A percentile compares a stretch with the other conserved stretches of the same genome.
These are phyloP conservation scores for Schrankia costaestrigalis DNA, from an alignment of 2,888 invertebrate genomes.

Conservation along the genomic window DNA sequence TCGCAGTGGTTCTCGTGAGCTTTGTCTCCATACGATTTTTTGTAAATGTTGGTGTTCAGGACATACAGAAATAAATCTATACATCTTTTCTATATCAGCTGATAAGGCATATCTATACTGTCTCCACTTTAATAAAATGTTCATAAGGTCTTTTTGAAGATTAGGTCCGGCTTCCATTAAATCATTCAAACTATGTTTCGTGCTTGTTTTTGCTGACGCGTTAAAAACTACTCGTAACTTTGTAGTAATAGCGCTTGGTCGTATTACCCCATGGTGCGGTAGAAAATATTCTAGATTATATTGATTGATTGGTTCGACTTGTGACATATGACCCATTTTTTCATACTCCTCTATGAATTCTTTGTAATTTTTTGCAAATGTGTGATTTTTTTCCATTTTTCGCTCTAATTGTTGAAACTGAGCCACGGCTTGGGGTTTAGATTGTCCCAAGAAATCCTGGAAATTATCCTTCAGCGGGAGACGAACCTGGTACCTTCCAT, in stretches of 20 bases:
- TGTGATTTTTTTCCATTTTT: background rate
- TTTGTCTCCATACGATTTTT: conserved; percentile 5
- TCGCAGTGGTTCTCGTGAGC: background rate
- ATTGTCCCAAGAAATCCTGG: background rate
- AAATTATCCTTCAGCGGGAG: background rate
- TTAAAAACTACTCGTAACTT: background rate
- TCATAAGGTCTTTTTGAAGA: no score
- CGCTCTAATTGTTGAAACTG: background rate
- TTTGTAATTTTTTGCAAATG: background rate
- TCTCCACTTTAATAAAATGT: conserved; percentile 1
- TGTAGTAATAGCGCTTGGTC: background rate
- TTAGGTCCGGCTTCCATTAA: background rate
- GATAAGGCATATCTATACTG: conserved; percentile 1
- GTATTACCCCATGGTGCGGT: background rate
- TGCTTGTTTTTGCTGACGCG: background rate
- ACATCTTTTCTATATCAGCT: conserved; percentile 6
- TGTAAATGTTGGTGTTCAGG: conserved; percentile 1
- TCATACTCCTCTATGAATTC: background rate
- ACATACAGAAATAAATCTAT: conserved; percentile 1
- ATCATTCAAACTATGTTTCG: background rate
- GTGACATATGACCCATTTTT: background rate
- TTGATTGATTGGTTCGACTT: background rate
- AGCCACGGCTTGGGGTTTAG: background rate
- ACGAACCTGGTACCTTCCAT: background rate
- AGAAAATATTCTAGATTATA: no score